A percentile compares a stretch with the other conserved stretches of the same genome.
phyloP scores from a whole-genome alignment of 2,888 invertebrate species.

The Cerceris rybyensis region DNA sequence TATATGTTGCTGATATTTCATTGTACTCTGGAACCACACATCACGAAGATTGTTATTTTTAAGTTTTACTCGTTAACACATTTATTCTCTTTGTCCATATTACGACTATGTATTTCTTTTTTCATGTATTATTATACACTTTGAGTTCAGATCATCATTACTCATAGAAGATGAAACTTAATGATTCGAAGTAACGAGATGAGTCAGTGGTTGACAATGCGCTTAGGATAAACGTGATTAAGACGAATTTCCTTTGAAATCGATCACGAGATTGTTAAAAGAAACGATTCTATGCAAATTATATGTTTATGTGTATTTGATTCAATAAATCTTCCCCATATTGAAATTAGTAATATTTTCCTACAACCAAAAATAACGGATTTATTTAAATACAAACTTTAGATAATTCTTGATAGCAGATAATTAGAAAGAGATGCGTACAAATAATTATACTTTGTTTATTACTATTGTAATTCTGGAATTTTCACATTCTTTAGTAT shows the following conservation, averaged over 20 bases:
- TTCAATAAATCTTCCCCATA: not conserved
- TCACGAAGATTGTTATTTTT: constrained; percentile 22
- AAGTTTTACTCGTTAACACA: not conserved
- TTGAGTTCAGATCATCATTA: constrained; percentile 32
- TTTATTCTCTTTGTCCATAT: not conserved
- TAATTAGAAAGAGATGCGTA: not conserved
- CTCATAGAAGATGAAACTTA: constrained; percentile 37
- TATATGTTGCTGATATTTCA: no score
- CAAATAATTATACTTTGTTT: not conserved
- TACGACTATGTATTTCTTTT: not conserved
- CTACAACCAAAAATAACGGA: no score
- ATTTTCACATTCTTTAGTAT: constrained; percentile 61
- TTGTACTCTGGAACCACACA: constrained; percentile 14
- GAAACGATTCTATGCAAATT: not conserved
- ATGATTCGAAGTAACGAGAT: constrained; percentile 40
- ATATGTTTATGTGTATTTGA: not conserved
- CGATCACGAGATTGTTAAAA: not conserved
- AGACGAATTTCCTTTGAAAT: constrained; percentile 6
- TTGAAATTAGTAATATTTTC: not conserved
- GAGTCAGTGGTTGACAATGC: constrained; percentile 54
- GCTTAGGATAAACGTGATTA: constrained; percentile 22
- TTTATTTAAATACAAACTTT: no score
- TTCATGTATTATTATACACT: constrained; percentile 9
- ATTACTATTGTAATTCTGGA: not conserved
- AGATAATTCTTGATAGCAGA: no score